Conservation (phyloP, 2,797 vertebrate genomes). For the Paratrypauchen microcephalus region DNA sequence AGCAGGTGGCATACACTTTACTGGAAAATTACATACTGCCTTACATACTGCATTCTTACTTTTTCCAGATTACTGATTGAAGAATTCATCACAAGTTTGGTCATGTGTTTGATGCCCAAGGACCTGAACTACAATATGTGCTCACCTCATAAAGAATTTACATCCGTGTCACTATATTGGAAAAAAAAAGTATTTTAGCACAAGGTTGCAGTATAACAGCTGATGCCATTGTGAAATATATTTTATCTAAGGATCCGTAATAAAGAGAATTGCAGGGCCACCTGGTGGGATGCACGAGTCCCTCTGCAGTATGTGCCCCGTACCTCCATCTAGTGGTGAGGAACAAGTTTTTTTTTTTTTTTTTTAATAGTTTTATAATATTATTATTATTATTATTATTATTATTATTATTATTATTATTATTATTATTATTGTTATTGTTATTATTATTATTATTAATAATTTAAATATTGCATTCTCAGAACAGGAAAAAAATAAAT, state of each 20-base stretch:
- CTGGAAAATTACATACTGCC: no score
- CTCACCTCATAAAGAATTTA: background rate
- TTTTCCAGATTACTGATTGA: background rate
- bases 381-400: no score
- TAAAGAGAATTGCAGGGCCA: background rate
- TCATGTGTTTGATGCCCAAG: background rate
- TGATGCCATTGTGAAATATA: background rate
- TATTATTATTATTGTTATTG: no score
- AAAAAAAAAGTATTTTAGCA: background rate
- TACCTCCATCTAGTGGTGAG: constrained; percentile 58
- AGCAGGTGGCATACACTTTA: no score
- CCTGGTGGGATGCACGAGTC: background rate
- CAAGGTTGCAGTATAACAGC: no score
- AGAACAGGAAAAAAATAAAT: background rate
- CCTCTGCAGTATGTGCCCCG: background rate
- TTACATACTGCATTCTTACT: background rate
- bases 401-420: no score
- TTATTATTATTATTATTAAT: no score
- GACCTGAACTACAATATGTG: background rate
- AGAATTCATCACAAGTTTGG: background rate
- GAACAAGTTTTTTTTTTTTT: background rate
- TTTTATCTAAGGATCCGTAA: background rate
- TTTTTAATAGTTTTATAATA: background rate
- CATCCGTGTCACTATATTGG: background rate
- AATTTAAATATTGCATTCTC: background rate